Base-by-base conservation (phyloP, 2,888 invertebrate species). In the Heliconius charithonia region DNA sequence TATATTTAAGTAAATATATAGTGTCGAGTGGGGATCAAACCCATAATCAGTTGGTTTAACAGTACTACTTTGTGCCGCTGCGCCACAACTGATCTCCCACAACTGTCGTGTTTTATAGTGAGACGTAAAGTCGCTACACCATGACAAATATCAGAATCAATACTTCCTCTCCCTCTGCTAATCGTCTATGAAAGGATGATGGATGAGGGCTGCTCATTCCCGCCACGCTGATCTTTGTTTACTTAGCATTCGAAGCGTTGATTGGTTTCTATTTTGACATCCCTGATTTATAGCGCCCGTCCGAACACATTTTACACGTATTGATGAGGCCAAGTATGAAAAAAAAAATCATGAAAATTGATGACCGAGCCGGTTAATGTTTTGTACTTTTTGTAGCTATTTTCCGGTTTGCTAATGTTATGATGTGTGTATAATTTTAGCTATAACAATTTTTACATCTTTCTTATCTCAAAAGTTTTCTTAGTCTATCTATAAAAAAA, bases 201-300 rank as follows among this genome's bases (percentile, higher is more conserved):
- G 87, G 87, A 90, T 86, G 86, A 85, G 82, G 77, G 71, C 83
- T 85, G 87, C 86, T 87, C 84, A 85, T 88, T 41, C 25, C 13
- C 83, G 79, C 75, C 71, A 27, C 75, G 70, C 79, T 69, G 69
- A 69, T 80, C 84, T 81, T 83, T 86, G 84, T 85, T 86, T 85
- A 84, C 83, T 78, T 76, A 81, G 73, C 80, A 83, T 84, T 84
- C 83, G 83, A 81, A 83, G 83, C 86, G 85, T 86, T 91, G 91
- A 92, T 92, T 91, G 90, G 89, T 87, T 90, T 89, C 85, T 89
- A 90, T 90, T 91, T 86, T 90, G 88, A 89, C 87, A 81, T 74
- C 81, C 82, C 80, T 87, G 88, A 88, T 88, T 87, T 87, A 88
- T 88, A 82, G 83, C 83, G 16, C 78, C 62, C 63, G 66, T 67